Base-by-base conservation (phyloP, 2,888 invertebrate species). In the Zonitis immaculata region DNA sequence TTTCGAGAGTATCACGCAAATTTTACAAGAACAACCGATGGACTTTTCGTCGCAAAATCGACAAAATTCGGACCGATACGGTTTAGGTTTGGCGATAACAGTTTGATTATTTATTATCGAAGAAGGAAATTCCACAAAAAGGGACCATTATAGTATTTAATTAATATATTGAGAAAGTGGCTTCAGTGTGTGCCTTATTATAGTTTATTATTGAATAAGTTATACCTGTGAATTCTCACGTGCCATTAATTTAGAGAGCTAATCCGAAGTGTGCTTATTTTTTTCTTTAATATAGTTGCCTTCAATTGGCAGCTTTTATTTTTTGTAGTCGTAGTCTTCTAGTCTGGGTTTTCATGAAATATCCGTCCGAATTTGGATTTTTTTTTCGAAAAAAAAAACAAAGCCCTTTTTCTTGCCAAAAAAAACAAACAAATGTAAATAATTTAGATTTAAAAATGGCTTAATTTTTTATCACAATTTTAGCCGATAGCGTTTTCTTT, bases 1-100 rank as follows among this genome's bases (percentile, higher is more conserved):
- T 44, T 64, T 62, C 32, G 60, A 64, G n/a, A 49, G 16, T 12
- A 49, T 57, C 49, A 56, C 52, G 22, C 14, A 54, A 30, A 47
- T 56, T 5, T 52, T 71, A n/a, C 76, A 76, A 56, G 76, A 76
- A 7, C 73, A 76, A 47, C 76, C 76, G 4, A 68, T 76, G 65
- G 76, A 76, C 60, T 76, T 76, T 58, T 75, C 75, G 0, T 60
- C 69, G 4, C 65, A 63, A 12, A 58, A 66, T 35, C 56, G 58
- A 35, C 51, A 56, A 32, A 57, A 47, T 27, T 49, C 57, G 14
- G 59, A 52, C 42, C 57, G 57, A 47, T 71, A 70, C 44, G 59
- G 67, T 12, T 58, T 73, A 28, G 66, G 70, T 30, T 57, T 72
- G 43, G 72, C 72, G 7, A 73, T 72, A 47, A 68, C 72, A 6